A percentile compares a stretch with the other conserved stretches of the same genome.
Conservation (phyloP, 2,888 invertebrate species). For the Drosophila multiciliata region DNA sequence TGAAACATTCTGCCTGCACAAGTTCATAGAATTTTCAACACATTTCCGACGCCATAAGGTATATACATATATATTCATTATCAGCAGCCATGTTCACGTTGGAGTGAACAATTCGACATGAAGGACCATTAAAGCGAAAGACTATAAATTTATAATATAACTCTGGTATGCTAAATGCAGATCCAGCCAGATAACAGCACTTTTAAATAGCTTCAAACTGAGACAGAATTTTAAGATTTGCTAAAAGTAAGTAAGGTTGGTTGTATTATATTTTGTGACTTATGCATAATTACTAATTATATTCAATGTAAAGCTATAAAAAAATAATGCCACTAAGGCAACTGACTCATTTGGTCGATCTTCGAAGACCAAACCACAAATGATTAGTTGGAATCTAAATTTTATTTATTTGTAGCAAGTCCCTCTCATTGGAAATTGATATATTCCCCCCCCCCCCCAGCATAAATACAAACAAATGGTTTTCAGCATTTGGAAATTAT, state of each 20-base stretch:
- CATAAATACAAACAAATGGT: constrained; percentile 22
- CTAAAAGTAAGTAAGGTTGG: no score
- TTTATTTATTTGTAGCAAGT: neutral
- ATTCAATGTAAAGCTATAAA: no score
- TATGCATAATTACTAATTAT: no score
- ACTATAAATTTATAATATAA: neutral
- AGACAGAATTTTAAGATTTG: no score
- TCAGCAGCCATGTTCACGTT: neutral
- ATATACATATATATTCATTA: neutral
- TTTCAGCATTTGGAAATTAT: constrained; percentile 38
- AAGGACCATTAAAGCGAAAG: neutral
- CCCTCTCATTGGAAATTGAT: neutral
- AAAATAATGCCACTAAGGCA: no score
- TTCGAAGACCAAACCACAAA: neutral
- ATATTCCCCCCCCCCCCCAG: neutral
- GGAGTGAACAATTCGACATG: neutral
- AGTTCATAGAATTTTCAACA: no score
- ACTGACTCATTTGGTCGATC: no score
- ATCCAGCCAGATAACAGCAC: neutral
- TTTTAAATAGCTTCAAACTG: no score
- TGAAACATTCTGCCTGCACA: neutral
- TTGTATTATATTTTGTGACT: no score
- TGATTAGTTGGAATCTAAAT: no score
- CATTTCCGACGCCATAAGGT: neutral
- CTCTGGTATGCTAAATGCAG: neutral